Evolutionary conservation across 2,797 vertebrate species (phyloP), one percentile per base, ranked within the genome.

Genomic region (Coregonus ussuriensis): DNA sequence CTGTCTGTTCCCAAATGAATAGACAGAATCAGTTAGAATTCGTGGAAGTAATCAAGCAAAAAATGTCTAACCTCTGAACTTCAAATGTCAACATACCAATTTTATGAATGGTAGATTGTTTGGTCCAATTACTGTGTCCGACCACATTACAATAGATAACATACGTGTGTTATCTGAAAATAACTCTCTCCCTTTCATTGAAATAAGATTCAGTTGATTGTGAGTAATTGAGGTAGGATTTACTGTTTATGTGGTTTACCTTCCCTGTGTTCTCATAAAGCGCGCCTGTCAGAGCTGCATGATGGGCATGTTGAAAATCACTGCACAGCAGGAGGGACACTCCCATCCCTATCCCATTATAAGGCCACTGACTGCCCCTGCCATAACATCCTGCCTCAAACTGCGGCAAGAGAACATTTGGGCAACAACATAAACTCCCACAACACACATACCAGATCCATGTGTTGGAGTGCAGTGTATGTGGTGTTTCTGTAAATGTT

Each of bases 301-400:
- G 66, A 16, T 18, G 33, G 33, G 29, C 31, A 31, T 68, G 66
- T 33, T 16, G 76, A 63, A 74, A 74, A 68, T 77, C 78, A 74
- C 62, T 2, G 78, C 77, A 13, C 78, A 81, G 82, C 78, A 56
- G 72, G 83, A 33, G 66, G 67, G 67, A 59, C 21, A 67, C 76
- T 72, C 80, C 79, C 67, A 37, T 77, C 69, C 62, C 66, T 11
- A 63, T 54, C 31, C 65, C 68, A 72, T 81, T 54, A 72, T 51
- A 71, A 66, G 29, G 68, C 65, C 75, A 68, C 4, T 16, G 52
- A 76, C 63, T 67, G 51, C 52, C 25, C 25, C 47, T 59, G 14
- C 35, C 37, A 56, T 73, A 54, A 74, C 59, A 73, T 72, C 31
- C 67, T 74, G 66, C 13, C 29, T 68, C 31, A 16, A 33, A 76